Evolutionary conservation across 2,888 invertebrate genomes (phyloP).

Genomic region (Limnephilus marmoratus): DNA sequence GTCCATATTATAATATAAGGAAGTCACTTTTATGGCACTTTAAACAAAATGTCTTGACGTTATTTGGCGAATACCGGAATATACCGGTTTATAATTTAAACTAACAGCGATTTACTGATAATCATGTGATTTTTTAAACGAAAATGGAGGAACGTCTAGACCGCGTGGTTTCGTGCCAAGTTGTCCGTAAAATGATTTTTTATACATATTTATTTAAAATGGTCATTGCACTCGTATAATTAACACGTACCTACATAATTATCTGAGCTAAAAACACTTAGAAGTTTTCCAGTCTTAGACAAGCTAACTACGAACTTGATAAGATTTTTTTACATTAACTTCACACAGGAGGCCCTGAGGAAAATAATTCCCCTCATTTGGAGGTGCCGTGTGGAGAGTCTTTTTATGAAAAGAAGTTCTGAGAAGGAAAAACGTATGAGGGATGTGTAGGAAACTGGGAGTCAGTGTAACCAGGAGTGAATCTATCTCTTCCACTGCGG

Average conservation of each 20-base stretch:
- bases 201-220: conserved; percentile 14
- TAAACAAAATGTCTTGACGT: not conserved
- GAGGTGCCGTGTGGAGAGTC: too few relatives aligned
- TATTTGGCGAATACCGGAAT: not conserved
- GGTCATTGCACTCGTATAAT: conserved; percentile 37
- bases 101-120: not conserved
- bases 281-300: too few relatives aligned
- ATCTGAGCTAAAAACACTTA: not conserved
- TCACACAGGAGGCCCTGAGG: too few relatives aligned
- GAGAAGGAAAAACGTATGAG: too few relatives aligned
- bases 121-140: not conserved
- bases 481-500: too few relatives aligned
- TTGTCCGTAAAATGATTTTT: conserved; percentile 29
- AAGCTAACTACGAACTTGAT: not conserved
- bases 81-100: conserved; percentile 17
- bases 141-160: not conserved
- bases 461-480: too few relatives aligned
- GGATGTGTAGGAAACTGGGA: too few relatives aligned
- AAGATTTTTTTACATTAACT: not conserved
- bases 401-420: too few relatives aligned
- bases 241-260: not conserved
- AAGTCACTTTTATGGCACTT: not conserved
- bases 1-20: not conserved
- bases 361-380: too few relatives aligned
- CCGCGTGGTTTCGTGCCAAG: conserved; percentile 34